Evolutionary conservation across 2,797 vertebrate genomes (phyloP), one percentile per base, ranked within the genome.

Genomic region (Poecilia velifera): DNA sequence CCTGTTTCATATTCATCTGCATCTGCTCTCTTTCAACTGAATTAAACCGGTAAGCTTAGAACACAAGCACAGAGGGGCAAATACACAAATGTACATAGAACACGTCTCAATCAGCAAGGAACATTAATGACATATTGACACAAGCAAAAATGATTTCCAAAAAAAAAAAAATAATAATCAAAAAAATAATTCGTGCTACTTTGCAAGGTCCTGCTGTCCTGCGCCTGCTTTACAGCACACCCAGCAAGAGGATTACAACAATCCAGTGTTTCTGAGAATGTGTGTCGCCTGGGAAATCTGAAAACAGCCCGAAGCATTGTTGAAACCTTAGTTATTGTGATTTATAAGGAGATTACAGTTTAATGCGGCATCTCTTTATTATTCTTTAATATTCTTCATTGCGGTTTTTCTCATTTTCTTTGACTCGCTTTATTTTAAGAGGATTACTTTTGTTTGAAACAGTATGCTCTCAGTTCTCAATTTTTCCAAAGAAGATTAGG

Each of bases 1-100:
- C 75, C 78, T 62, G 70, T 84, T 84, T 89, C 90, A 87, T 88
- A 90, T 94, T 94, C 91, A 94, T 92, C 84, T 87, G 89, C 91
- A 94, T 88, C 91, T 93, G 91, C 84, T 90, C 82, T 80, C 72
- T 89, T 83, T 90, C 74, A 81, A 82, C 84, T 87, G 82, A 90
- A 81, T 78, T 74, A 9, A 25, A 53, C 2, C 78, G 75, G 79
- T 83, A 88, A 85, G 77, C 84, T 73, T 31, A 55, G 68, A 87
- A 80, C 86, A 80, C 87, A 92, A 91, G 85, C 83, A 79, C 85
- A 72, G 76, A 77, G 79, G 45, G 57, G 5, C 45, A 79, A 70
- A 70, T 12, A 10, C 62, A 55, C 53, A 55, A 31, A 43, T 4
- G 25, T 43, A 12, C 36, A 12, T 4, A 31, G 1, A 16, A 14